Evolutionary conservation across 2,888 invertebrate species (phyloP), one percentile per base, ranked within the genome.

Genomic region (Neuroscelio doddi): DNA sequence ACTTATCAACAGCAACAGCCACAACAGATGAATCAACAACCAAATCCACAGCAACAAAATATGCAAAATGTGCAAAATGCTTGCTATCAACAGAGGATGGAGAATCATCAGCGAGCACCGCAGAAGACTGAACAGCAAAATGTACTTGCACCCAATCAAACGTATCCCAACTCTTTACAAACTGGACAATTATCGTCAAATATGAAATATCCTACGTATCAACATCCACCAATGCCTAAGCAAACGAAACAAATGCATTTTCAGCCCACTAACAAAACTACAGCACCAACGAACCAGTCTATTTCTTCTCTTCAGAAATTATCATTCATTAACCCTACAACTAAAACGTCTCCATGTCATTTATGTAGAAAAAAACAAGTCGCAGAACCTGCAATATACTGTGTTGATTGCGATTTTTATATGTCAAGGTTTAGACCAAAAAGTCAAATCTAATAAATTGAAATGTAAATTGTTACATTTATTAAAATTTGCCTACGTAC

Each of bases 341-440:
- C 85, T 14, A 88, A 90, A 73, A 90, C 91, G 58, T 87, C 89
- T 7, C 91, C 91, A 59, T 96, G 96, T 83, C 92, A 93, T 85
- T 87, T 97, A 73, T 97, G 96, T 85, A 89, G 94, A 57, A 96
- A 96, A 82, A 93, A 94, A 79, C 89, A 91, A 66, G 91, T 95
- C 12, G 89, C 88, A 44, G 89, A 92, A 10, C 92, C 94, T 9
- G 90, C 92, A 27, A 88, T 91, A 73, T 96, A 96, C 81, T 97
- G 96, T 85, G 88, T 91, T 45, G 95, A 96, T 85, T 96, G 96
- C 85, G 94, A 95, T 81, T 95, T 93, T 86, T 97, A 96, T 80
- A 92, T 97, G 92, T 93, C 94, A 66, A 88, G 92, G 78, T 93
- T 93, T 84, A 90, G 92, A 79, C 92, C 91, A 36, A 88, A 88